Evolutionary conservation across 2,113 vertebrate species (phyloP), one percentile per base, ranked within the genome.

Genomic region (Corapipo altera): DNA sequence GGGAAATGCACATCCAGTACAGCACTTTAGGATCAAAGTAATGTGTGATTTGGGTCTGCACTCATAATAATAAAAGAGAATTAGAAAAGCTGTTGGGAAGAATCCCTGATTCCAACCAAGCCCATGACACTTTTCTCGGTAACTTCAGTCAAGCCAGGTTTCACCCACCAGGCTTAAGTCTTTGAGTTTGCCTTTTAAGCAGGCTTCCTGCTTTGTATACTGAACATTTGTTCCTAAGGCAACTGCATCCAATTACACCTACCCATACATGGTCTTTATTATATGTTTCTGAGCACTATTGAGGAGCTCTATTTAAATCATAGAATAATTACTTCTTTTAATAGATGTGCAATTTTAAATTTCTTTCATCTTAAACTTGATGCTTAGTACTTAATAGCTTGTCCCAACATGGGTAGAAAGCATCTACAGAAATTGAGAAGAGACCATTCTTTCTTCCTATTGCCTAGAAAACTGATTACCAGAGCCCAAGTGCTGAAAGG

Each of bases 221-320:
- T 91, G 89, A 96, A 49, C 69, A 64, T 65, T 87, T 95, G 94
- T 97, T 97, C 91, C 96, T 97, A 97, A 95, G 96, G 96, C 89
- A 96, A 95, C 96, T 94, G 92, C 77, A 91, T 96, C 35, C 92
- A 85, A 94, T 96, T 96, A 96, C 89, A 97, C 93, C 94, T 96
- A 96, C 95, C 95, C 46, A 49, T 87, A 91, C 70, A 86, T 46
- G 52, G 49, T 69, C 71, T 91, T 67, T 91, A 73, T 95, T 91
- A 54, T 73, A 92, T 61, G 48, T 76, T 94, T 80, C 48, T 94
- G 55, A 96, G 78, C 55, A 13, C 65, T 93, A 9, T 22, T 86
- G 89, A 89, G 75, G 43, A 96, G 86, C 39, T 79, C 15, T 89
- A 16, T 95, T 95, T 95, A 93, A 95, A 93, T 91, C 91, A 62